A percentile compares a stretch with the other conserved stretches of the same genome.
These are phyloP conservation scores for Macroramphosus scolopax DNA, from an alignment of 2,797 vertebrate genomes.

Conservation along the genomic window DNA sequence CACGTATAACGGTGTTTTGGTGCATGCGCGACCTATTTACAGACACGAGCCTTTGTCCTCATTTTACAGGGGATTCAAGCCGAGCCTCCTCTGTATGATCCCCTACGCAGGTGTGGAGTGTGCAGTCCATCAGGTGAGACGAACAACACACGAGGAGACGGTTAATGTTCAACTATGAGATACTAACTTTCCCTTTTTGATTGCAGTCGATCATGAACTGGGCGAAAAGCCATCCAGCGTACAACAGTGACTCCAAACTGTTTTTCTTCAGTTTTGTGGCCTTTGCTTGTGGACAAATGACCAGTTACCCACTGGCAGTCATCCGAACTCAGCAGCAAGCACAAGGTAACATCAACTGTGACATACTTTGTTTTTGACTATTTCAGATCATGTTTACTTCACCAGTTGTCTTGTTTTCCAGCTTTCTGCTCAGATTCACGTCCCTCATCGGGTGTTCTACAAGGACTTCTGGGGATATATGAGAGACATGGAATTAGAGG, in stretches of 20 bases:
- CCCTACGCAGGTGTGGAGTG: conserved; percentile 81
- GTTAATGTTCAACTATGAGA: neutral
- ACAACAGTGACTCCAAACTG: conserved; percentile 73
- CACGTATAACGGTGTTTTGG: conserved; percentile 63
- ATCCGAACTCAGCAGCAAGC: conserved; percentile 80
- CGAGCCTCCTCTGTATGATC: conserved; percentile 80
- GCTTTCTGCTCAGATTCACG: conserved; percentile 65
- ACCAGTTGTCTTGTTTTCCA: conserved; percentile 53
- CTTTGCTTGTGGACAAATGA: conserved; percentile 76
- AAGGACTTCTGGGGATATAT: conserved; percentile 70
- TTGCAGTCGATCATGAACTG: conserved; percentile 77
- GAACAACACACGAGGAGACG: neutral
- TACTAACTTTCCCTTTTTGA: neutral
- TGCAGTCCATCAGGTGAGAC: conserved; percentile 76
- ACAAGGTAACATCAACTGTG: conserved; percentile 56
- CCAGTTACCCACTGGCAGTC: conserved; percentile 78
- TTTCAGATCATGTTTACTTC: conserved; percentile 3
- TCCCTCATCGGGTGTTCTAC: conserved; percentile 46
- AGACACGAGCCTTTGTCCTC: conserved; percentile 66
- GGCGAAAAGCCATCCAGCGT: conserved; percentile 66
- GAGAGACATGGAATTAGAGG: conserved; percentile 70
- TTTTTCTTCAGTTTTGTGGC: conserved; percentile 80
- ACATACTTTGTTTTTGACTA: neutral
- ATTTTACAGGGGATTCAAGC: conserved; percentile 80
- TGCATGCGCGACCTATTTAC: conserved; percentile 70